Base-by-base conservation (phyloP, 2,797 vertebrate species). In the Acestrorhynchus altus region DNA sequence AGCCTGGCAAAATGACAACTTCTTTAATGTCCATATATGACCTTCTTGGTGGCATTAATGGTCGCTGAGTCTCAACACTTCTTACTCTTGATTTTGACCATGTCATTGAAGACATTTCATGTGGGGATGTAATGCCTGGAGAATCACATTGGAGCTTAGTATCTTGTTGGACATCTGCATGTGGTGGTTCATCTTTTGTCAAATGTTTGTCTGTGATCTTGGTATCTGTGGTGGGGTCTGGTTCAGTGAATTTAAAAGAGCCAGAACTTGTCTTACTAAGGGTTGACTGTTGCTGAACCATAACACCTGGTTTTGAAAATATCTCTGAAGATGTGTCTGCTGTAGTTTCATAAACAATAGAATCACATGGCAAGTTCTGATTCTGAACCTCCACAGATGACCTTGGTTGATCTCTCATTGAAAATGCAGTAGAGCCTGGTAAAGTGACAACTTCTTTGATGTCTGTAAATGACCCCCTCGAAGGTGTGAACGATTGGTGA, bases 61-160 rank as follows among this genome's bases (percentile, higher is more conserved):
- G 24, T 31, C 16, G 12, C 15, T 66, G 39, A 59, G 60, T 16
- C 20, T 61, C 28, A 73, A 16, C 16, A 16, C 6, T 1, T 59
- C 15, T 59, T 6, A 5, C 54, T 5, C 6, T 6, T 57, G 26
- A 31, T 59, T 59, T 59, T 28, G 24, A 59, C 24, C 56, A 59
- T 59, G 13, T 16, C 12, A 15, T 56, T 26, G 39, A 56, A 10
- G 35, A 56, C 20, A 52, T 18, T 85, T 88, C 87, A 76, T 87
- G 89, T 59, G 88, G 0, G 2, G 74, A 87, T 90, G 92, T 85
- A 86, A 87, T 91, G 83, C 86, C 85, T 86, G 20, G 39, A 52
- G 35, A 63, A 63, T 49, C 66, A 70, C 31, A 28, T 20, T 10
- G 11, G 16, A 63, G 35, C 13, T 61, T 42, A 52, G 28, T 42